Conservation (phyloP, 92 coral and sea anemone species). For the Porites lobata region DNA sequence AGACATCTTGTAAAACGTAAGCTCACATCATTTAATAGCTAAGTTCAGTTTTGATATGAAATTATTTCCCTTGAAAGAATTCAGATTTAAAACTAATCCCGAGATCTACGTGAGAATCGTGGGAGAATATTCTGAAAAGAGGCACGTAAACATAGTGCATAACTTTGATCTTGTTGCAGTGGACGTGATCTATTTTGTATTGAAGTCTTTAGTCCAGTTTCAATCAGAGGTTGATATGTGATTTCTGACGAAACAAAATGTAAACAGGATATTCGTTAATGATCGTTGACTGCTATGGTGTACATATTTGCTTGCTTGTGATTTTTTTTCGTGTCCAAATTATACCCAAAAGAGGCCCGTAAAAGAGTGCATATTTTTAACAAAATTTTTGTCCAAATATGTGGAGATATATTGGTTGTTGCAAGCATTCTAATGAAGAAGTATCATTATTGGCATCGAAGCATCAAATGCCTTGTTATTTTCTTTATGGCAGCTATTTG, state of each 20-base stretch:
- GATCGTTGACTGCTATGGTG: neutral
- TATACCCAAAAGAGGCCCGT: neutral
- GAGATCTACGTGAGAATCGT: no score
- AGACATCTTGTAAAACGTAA: neutral
- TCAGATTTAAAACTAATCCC: neutral
- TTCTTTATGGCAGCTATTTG: neutral
- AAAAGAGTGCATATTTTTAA: neutral
- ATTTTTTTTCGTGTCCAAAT: neutral
- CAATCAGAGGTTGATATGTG: neutral
- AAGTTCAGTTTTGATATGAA: no score
- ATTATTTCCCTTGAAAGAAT: neutral
- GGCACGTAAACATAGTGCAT: neutral
- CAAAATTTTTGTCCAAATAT: neutral
- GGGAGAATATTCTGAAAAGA: no score
- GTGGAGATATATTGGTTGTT: neutral
- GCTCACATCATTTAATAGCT: neutral
- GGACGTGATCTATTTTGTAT: neutral
- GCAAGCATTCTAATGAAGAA: neutral
- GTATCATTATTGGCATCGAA: neutral
- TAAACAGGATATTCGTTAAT: neutral
- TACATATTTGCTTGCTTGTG: neutral
- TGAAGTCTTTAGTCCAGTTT: neutral
- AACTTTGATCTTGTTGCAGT: no score
- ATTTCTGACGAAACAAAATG: neutral
- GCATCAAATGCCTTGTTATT: neutral